Evolutionary conservation across 2,797 vertebrate species (phyloP).

Genomic region (Eutrigla gurnardus): DNA sequence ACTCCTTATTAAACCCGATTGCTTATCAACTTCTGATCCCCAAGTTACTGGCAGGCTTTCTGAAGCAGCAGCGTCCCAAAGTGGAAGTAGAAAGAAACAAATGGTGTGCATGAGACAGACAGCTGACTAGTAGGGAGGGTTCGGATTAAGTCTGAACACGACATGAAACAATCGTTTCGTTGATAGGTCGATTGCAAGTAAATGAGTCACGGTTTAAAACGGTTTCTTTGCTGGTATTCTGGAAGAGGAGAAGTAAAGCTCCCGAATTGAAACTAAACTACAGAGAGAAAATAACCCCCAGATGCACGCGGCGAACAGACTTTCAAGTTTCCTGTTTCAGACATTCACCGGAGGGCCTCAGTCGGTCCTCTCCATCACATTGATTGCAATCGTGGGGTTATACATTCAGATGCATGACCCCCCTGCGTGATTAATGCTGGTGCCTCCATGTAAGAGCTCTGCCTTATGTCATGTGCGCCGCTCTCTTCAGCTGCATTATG

Average conservation of each 20-base stretch:
- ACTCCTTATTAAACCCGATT: conserved; percentile 66
- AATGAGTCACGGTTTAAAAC: neutral
- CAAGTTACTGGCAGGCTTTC: conserved; percentile 40
- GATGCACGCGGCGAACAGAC: neutral
- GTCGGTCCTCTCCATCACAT: conserved; percentile 10
- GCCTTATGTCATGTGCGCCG: conserved; percentile 10
- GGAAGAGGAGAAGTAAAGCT: neutral
- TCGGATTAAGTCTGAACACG: neutral
- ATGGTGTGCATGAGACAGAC: neutral
- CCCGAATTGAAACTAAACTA: conserved; percentile 3
- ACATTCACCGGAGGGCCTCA: neutral
- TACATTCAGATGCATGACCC: conserved; percentile 5
- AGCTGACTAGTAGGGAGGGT: neutral
- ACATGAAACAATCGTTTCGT: neutral
- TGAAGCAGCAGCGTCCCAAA: conserved; percentile 9
- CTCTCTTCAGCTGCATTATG: conserved; percentile 23
- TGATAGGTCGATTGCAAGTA: neutral
- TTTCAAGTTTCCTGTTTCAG: neutral
- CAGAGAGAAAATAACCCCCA: neutral
- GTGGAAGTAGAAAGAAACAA: conserved; percentile 10
- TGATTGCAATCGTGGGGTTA: conserved; percentile 4
- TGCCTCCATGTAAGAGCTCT: conserved; percentile 2
- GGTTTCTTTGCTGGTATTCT: neutral
- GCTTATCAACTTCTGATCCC: conserved; percentile 45
- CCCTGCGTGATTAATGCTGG: conserved; percentile 13